A percentile compares a stretch with the other conserved stretches of the same genome.
Conservation (phyloP, 2,113 vertebrate genomes). For the Hemiprocne comata region DNA sequence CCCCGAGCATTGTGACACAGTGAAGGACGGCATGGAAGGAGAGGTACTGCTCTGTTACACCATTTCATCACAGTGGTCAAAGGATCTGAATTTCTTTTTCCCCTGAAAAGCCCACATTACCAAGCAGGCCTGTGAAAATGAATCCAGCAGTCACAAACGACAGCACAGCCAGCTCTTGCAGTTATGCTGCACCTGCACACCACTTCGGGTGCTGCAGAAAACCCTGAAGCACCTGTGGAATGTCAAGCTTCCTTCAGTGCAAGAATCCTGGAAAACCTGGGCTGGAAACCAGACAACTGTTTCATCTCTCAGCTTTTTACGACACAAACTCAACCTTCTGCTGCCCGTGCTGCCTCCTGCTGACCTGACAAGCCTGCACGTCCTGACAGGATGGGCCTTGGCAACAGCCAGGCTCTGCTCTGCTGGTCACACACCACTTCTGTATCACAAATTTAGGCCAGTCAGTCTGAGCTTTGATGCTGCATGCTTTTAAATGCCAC, state of each 20-base stretch:
- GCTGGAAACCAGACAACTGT: background rate
- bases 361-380: background rate
- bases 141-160: background rate
- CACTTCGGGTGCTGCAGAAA: rapidly evolving
- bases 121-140: background rate
- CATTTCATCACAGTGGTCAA: background rate
- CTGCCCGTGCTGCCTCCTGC: background rate
- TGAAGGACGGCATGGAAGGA: background rate
- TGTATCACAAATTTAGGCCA: background rate
- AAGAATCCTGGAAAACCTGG: background rate
- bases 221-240: background rate
- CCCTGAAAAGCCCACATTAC: background rate
- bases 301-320: background rate
- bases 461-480: background rate
- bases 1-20: background rate
- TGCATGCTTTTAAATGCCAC: background rate
- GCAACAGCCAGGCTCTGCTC: background rate
- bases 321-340: background rate
- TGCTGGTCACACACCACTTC: background rate
- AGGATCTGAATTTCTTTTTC: background rate
- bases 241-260: rapidly evolving
- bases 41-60: background rate
- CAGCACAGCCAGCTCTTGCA: background rate
- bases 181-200: rapidly evolving
- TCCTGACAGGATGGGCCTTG: rapidly evolving